A percentile compares a stretch with the other conserved stretches of the same genome.
Evolutionary conservation across 2,113 vertebrate genomes (phyloP).

Genomic region (Grantiella picta): DNA sequence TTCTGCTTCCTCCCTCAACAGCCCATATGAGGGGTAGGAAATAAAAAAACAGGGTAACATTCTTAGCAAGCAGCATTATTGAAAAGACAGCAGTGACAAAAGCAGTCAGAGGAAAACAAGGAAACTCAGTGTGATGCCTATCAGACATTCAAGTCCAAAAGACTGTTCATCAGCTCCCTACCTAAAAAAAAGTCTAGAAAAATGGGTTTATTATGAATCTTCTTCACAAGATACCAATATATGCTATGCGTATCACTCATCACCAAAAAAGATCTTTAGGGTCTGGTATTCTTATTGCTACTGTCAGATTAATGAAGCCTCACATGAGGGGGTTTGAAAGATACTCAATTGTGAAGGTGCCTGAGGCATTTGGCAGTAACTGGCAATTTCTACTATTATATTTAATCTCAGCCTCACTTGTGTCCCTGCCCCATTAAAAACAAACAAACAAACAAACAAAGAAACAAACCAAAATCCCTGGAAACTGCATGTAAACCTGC

Average conservation of each 20-base stretch:
- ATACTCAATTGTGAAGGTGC: not conserved
- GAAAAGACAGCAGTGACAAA: not conserved
- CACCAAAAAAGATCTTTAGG: not conserved
- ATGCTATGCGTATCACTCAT: not conserved
- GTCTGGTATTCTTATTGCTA: not conserved
- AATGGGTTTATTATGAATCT: not conserved
- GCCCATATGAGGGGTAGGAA: not conserved
- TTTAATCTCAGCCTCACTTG: not conserved
- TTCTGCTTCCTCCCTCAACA: not conserved
- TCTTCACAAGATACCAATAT: not conserved
- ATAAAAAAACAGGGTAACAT: not conserved
- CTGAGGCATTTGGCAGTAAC: not conserved
- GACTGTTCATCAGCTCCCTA: not conserved
- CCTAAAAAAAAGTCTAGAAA: not conserved
- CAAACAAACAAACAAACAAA: not conserved
- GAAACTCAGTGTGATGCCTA: not conserved
- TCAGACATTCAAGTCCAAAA: not conserved
- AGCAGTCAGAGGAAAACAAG: not conserved
- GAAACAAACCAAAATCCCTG: accelerated
- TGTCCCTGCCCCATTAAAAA: not conserved
- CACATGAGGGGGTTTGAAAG: not conserved
- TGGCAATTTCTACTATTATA: not conserved
- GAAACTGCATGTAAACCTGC: not conserved
- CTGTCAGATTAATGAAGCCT: not conserved
- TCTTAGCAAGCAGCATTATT: not conserved